Evolutionary conservation across 2,888 invertebrate genomes (phyloP).

Genomic region (Erynnis tages): DNA sequence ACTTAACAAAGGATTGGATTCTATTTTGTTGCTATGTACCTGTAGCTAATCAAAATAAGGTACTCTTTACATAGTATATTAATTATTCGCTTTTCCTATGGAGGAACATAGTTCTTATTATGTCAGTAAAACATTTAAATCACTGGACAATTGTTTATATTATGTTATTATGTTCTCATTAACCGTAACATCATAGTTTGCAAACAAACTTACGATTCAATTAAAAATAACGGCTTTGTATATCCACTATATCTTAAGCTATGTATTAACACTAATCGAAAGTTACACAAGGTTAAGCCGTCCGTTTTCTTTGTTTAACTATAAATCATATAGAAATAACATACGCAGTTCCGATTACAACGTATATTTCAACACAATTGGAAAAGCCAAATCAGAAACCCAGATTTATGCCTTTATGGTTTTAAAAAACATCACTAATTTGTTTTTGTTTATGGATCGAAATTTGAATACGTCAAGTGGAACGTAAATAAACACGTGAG

Average conservation of each 20-base stretch:
- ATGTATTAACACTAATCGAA: slow-evolving; percentile 15
- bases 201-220: background rate
- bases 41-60: too few species aligned
- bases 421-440: background rate
- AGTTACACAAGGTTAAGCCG: slow-evolving; percentile 23
- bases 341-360: slow-evolving; percentile 9
- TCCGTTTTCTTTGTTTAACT: slow-evolving; percentile 20
- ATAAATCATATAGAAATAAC: slow-evolving; percentile 24
- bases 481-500: background rate
- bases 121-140: background rate
- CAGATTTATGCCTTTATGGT: background rate
- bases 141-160: too few species aligned
- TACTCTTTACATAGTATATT: too few species aligned
- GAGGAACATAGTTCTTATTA: background rate
- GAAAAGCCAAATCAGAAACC: background rate
- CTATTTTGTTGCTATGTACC: too few species aligned
- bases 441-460: background rate
- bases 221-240: slow-evolving; percentile 5
- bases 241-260: slow-evolving; percentile 9
- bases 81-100: too few species aligned
- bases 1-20: too few species aligned
- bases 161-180: background rate
- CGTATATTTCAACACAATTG: slow-evolving; percentile 1
- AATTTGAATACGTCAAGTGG: background rate
- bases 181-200: background rate